These are phyloP conservation scores for Lamellibrachia luymesi DNA, from an alignment of 1,140 invertebrate genomes.

Conservation along the genomic window DNA sequence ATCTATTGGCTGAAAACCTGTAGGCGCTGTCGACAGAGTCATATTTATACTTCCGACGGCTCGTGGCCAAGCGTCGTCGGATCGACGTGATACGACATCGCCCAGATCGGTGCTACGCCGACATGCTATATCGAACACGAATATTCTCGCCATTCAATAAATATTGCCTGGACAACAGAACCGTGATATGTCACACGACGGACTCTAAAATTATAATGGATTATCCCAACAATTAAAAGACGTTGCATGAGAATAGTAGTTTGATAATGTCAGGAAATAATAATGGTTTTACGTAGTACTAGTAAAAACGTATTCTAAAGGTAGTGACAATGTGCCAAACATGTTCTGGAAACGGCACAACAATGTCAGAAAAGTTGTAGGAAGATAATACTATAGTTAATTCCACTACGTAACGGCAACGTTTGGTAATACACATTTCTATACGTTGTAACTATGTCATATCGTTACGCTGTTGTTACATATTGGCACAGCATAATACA, in stretches of 20 bases:
- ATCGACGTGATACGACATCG: neutral
- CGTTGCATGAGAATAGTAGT: neutral
- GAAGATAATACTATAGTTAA: too few relatives aligned
- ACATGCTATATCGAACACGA: neutral
- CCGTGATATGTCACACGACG: neutral
- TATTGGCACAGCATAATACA: too few relatives aligned
- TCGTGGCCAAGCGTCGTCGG: neutral
- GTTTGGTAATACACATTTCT: too few relatives aligned
- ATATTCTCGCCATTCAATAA: too few relatives aligned
- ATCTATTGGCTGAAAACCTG: neutral
- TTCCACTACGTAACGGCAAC: too few relatives aligned
- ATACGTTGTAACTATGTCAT: neutral
- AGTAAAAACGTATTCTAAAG: neutral
- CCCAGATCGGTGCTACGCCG: too few relatives aligned
- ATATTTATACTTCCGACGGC: neutral
- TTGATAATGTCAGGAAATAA: neutral
- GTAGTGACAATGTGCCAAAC: neutral
- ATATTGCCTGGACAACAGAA: too few relatives aligned
- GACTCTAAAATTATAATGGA: neutral
- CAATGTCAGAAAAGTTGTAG: too few relatives aligned
- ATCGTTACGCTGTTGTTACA: neutral
- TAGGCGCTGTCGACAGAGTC: neutral
- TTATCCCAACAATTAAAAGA: neutral
- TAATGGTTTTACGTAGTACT: neutral
- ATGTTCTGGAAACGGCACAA: too few relatives aligned